Conservation (phyloP, 1,140 invertebrate genomes). For the Amyelois transitella region DNA sequence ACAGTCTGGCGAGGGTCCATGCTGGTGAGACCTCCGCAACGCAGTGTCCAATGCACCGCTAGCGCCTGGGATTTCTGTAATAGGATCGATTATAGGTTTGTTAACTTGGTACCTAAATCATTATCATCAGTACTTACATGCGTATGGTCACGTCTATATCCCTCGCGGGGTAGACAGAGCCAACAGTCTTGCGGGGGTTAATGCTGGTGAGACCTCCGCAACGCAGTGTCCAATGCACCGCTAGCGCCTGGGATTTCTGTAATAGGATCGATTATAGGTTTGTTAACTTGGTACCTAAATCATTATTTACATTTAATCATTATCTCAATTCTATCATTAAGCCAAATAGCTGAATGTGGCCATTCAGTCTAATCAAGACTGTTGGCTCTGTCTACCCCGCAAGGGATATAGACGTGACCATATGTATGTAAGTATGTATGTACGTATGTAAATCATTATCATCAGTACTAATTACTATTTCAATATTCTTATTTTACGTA, state of each 20-base stretch:
- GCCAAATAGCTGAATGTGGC: too few relatives aligned
- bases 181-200: conserved; percentile 86
- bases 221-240: conserved; percentile 84
- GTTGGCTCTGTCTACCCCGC: too few relatives aligned
- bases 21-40: conserved; percentile 81
- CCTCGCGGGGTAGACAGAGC: too few relatives aligned
- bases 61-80: neutral
- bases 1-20: conserved; percentile 87
- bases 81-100: neutral
- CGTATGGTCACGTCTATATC: neutral
- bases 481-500: too few relatives aligned
- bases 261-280: neutral
- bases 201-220: conserved; percentile 83
- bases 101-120: neutral
- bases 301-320: too few relatives aligned
- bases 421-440: too few relatives aligned
- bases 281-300: neutral
- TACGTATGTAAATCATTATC: too few relatives aligned
- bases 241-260: neutral
- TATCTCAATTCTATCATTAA: too few relatives aligned
- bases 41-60: conserved; percentile 84
- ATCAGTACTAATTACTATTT: too few relatives aligned
- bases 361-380: too few relatives aligned
- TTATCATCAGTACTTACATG: neutral
- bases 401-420: too few relatives aligned